These are phyloP conservation scores for Prionailurus bengalensis DNA, from an alignment of 2,113 vertebrate genomes.

Conservation along the genomic window DNA sequence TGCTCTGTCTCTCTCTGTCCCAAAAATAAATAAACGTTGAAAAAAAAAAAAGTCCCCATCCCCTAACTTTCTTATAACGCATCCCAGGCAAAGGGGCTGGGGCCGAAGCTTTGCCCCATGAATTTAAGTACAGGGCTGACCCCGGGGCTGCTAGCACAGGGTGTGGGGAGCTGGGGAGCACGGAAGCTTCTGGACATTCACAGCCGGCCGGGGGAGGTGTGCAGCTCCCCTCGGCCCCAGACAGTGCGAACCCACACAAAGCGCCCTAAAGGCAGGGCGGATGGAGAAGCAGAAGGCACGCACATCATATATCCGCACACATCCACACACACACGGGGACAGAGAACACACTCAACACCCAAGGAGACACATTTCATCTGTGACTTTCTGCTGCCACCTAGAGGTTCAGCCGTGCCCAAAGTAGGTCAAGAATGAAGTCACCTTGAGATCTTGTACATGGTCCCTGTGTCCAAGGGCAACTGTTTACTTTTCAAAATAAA, in stretches of 20 bases:
- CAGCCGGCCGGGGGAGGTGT: fast-evolving
- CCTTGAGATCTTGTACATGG: not conserved
- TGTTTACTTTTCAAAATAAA: not conserved
- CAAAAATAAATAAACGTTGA: no score
- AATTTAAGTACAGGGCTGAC: fast-evolving
- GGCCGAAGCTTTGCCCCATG: not conserved
- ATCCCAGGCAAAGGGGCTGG: not conserved
- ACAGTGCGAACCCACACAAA: no score
- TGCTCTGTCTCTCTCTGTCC: no score
- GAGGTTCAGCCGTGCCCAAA: not conserved
- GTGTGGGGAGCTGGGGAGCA: not conserved
- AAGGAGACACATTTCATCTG: not conserved
- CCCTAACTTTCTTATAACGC: not conserved
- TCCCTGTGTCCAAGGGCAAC: not conserved
- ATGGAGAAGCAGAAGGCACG: not conserved
- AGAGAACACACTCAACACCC: fast-evolving
- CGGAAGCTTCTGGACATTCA: fast-evolving
- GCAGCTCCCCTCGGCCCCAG: not conserved
- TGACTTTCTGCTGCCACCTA: conserved; percentile 61
- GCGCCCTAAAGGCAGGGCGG: not conserved
- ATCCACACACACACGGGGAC: not conserved
- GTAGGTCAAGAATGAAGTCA: not conserved
- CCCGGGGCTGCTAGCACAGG: not conserved
- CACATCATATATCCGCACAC: not conserved
- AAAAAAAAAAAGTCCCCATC: not conserved